Conservation (phyloP, 2,888 invertebrate species). For the Rhamphomyia laevipes region DNA sequence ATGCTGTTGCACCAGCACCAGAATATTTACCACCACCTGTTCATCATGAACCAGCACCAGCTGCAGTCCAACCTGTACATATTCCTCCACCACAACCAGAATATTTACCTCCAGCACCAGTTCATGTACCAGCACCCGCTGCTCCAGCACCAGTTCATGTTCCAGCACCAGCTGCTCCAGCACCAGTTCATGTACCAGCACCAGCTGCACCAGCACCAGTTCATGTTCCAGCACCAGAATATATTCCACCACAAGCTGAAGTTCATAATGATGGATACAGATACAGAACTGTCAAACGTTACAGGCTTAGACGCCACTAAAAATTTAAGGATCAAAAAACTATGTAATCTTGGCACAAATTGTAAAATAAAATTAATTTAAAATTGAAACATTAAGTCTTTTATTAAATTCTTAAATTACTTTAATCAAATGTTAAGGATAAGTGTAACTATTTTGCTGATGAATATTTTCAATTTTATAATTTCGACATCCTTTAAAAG, state of each 20-base stretch:
- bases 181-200: neutral
- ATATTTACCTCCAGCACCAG: neutral
- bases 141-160: neutral
- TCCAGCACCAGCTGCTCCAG: neutral
- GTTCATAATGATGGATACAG: constrained; percentile 12
- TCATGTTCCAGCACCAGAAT: neutral
- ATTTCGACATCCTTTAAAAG: no score
- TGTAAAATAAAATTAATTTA: no score
- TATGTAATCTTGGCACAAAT: no score
- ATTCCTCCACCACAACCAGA: neutral
- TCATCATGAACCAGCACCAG: neutral
- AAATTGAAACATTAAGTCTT: no score
- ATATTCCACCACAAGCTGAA: neutral
- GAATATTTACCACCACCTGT: neutral
- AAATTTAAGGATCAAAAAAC: no score
- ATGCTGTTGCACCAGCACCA: neutral
- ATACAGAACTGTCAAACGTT: constrained; percentile 11
- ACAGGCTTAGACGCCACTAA: no score
- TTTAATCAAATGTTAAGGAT: no score
- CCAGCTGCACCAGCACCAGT: neutral
- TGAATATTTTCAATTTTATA: no score
- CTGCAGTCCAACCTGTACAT: neutral
- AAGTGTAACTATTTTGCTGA: no score
- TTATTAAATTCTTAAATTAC: no score
- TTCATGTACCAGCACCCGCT: neutral